phyloP scores from a whole-genome alignment of 53 echinoderm and acorn worm genomes.

The Holothuria leucospilota region DNA sequence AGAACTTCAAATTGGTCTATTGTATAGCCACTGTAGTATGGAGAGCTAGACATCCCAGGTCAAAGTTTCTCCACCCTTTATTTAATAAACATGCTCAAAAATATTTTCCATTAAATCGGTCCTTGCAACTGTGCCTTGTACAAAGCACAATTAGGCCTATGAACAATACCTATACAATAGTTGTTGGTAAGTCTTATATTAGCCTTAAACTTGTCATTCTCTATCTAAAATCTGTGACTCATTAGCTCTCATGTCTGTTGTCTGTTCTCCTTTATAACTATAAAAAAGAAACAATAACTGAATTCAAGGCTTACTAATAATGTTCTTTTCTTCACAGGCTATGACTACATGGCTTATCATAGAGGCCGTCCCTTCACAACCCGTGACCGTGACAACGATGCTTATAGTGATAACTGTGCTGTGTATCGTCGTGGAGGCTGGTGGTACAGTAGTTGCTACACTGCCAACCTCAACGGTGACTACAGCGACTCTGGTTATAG shows the following conservation, averaged over 20 bases:
- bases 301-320: not conserved
- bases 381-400: constrained; percentile 16
- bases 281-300: not conserved
- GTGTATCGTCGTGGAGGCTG: not conserved
- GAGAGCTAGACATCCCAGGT: too few species aligned
- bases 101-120: too few species aligned
- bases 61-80: too few species aligned
- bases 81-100: too few species aligned
- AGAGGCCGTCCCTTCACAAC: constrained; percentile 2
- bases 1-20: too few species aligned
- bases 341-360: constrained; percentile 39
- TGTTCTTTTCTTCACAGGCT: not conserved
- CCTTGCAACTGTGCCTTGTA: too few species aligned
- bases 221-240: too few species aligned
- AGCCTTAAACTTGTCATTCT: too few species aligned
- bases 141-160: too few species aligned
- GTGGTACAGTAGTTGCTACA: constrained; percentile 5
- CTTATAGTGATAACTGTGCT: not conserved
- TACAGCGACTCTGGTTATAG: not conserved
- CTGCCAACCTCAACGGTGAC: constrained; percentile 1
- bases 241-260: not conserved
- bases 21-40: too few species aligned
- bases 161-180: too few species aligned
- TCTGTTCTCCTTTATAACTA: not conserved
- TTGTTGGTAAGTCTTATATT: too few species aligned